These are phyloP conservation scores for Zygaena filipendulae DNA, from an alignment of 2,888 invertebrate genomes.

Conservation along the genomic window DNA sequence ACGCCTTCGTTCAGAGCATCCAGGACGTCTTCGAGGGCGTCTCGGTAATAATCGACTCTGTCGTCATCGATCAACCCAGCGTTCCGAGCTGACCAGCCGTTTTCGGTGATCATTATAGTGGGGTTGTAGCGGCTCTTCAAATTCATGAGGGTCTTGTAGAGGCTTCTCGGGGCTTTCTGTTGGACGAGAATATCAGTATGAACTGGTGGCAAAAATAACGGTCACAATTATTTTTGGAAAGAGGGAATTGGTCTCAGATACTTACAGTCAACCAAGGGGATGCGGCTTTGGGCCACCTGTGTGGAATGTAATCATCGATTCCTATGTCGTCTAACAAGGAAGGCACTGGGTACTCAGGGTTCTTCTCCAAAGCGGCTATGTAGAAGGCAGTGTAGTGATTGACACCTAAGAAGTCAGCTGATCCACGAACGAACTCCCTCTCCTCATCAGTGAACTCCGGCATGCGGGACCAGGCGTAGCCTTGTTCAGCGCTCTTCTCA, in stretches of 20 bases:
- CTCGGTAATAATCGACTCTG: conserved; percentile 40
- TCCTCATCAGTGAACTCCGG: conserved; percentile 31
- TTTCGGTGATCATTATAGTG: conserved; percentile 61
- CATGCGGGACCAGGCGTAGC: conserved; percentile 30
- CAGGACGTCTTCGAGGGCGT: conserved; percentile 50
- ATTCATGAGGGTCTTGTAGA: conserved; percentile 57
- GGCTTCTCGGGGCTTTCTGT: conserved; percentile 48
- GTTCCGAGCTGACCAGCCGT: conserved; percentile 63
- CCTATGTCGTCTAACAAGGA: conserved; percentile 30
- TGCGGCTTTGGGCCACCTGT: conserved; percentile 28
- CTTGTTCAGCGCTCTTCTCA: conserved; percentile 40
- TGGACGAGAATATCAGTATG: no score
- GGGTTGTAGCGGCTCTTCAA: conserved; percentile 39
- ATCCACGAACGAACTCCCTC: conserved; percentile 28
- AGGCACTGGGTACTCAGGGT: conserved; percentile 14
- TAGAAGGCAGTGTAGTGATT: conserved; percentile 48
- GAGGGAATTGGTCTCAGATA: no score
- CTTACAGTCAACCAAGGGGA: conserved; percentile 42
- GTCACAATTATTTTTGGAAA: not conserved
- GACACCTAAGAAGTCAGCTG: conserved; percentile 50
- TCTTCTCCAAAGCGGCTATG: conserved; percentile 18
- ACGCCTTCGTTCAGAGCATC: conserved; percentile 61
- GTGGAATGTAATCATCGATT: conserved; percentile 23
- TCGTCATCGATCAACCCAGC: conserved; percentile 43
- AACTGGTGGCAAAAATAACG: not conserved